Base-by-base conservation (phyloP, 2,113 vertebrate genomes). In the Boleophthalmus pectinirostris region DNA sequence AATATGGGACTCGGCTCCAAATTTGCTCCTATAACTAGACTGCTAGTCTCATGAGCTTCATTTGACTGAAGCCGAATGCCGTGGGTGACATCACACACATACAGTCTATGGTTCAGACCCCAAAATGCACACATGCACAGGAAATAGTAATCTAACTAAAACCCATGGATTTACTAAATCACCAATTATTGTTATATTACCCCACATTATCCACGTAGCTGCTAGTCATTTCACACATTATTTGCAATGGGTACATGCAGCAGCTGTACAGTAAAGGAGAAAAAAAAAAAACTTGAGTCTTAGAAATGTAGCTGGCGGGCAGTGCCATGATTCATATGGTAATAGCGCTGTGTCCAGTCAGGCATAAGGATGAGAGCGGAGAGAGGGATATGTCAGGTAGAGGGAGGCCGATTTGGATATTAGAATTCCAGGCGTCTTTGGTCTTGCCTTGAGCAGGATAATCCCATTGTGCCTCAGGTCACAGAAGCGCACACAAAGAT, bases 401-500 rank as follows among this genome's bases (percentile, higher is more conserved):
- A 74, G 75, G 54, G 8, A 84, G 80, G 78, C 83, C 82, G 77
- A 85, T 73, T 81, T 89, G 88, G 79, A 88, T 87, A 90, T 87
- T 81, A 85, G 79, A 89, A 88, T 91, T 91, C 82, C 75, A 85
- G 79, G 70, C 86, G 83, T 86, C 82, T 72, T 54, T 61, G 69
- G 54, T 83, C 72, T 89, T 68, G 80, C 82, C 77, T 79, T 68
- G 79, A 91, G 87, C 81, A 74, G 81, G 85, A 92, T 89, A 91
- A 90, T 91, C 85, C 84, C 77, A 88, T 90, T 86, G 85, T 77
- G 77, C 85, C 81, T 74, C 69, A 68, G 85, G 87, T 88, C 87
- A 87, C 85, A 83, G 85, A 73, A 64, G 81, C 75, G 71, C 56
- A 61, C 72, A 54, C 61, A 82, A 67, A 81, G 78, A 85, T 65